phyloP scores from a whole-genome alignment of 2,113 vertebrate genomes.

The Corythornis cristatus region DNA sequence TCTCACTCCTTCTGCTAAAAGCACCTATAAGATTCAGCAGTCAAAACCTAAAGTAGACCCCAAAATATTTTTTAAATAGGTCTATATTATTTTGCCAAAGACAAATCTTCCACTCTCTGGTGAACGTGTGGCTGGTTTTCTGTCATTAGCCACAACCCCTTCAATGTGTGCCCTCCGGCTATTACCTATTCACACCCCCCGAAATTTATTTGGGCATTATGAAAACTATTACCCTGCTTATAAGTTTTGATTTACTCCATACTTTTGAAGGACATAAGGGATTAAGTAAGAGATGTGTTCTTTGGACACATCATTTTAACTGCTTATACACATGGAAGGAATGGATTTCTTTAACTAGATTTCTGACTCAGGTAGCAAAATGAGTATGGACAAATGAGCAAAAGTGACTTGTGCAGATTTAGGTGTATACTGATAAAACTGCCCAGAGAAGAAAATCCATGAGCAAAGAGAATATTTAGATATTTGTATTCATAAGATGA shows the following conservation, averaged over 20 bases:
- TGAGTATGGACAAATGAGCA: not conserved
- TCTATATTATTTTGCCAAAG: not conserved
- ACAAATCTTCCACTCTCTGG: not conserved
- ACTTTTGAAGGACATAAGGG: not conserved
- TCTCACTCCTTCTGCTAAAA: not conserved
- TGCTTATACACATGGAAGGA: not conserved
- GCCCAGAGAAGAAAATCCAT: not conserved
- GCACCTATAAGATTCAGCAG: not conserved
- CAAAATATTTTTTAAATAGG: not conserved
- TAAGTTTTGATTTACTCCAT: not conserved
- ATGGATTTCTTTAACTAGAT: not conserved
- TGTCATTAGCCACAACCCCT: not conserved
- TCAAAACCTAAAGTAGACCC: not conserved
- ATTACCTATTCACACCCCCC: not conserved
- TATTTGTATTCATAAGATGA: conserved; percentile 36
- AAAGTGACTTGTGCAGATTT: not conserved
- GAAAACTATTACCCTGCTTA: not conserved
- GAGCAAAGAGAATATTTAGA: not conserved
- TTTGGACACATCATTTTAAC: not conserved
- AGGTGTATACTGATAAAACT: not conserved
- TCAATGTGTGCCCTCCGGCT: not conserved
- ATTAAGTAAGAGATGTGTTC: not conserved
- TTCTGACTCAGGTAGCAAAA: not conserved
- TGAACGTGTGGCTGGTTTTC: not conserved
- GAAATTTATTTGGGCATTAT: not conserved